These are phyloP conservation scores for Ephydatia muelleri DNA, from an alignment of 37 sponge, comb jelly and placozoan genomes.

Conservation along the genomic window DNA sequence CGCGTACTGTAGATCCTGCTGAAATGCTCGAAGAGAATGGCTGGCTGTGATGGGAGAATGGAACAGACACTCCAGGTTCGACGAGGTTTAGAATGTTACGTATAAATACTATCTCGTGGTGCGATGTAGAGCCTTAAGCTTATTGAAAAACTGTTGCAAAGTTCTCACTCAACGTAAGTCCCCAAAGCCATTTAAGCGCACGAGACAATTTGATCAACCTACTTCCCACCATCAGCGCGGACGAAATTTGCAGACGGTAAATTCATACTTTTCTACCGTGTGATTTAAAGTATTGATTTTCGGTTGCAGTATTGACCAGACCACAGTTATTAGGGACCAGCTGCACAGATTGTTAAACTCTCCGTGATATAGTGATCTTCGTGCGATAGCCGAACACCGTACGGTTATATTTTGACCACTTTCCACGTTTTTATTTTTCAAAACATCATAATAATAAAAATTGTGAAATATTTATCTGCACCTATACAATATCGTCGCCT, in stretches of 20 bases:
- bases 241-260: constrained; percentile 31
- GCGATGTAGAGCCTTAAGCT: constrained; percentile 38
- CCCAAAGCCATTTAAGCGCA: neutral
- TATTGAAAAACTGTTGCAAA: constrained; percentile 39
- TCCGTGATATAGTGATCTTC: too few relatives aligned
- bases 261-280: neutral
- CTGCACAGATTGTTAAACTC: constrained; percentile 46
- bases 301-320: constrained; percentile 58
- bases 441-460: too few relatives aligned
- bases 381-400: too few relatives aligned
- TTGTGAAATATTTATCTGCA: too few relatives aligned
- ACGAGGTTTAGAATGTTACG: neutral
- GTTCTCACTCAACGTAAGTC: constrained; percentile 33
- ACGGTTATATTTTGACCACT: too few relatives aligned
- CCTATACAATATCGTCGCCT: too few relatives aligned
- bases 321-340: constrained; percentile 69
- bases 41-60: constrained; percentile 41
- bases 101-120: neutral
- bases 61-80: constrained; percentile 43
- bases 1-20: constrained; percentile 24
- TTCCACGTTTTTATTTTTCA: too few relatives aligned
- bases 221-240: constrained; percentile 16
- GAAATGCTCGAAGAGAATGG: constrained; percentile 55
- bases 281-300: constrained; percentile 69
- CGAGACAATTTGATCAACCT: neutral